Conservation (phyloP, 2,888 invertebrate genomes). For the Tortrix viridana region DNA sequence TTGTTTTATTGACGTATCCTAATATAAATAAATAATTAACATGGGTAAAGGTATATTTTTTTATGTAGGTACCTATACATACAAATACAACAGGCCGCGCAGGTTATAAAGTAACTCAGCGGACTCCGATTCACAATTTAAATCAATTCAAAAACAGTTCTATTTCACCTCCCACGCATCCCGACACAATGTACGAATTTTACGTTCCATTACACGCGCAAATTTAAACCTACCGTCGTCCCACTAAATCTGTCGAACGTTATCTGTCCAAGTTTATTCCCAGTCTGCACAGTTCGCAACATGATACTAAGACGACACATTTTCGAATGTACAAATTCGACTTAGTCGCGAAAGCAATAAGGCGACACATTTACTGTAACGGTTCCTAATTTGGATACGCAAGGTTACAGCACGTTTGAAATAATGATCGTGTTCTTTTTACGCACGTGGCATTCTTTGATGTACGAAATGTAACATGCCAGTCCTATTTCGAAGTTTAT, state of each 20-base stretch:
- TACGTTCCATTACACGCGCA: slow-evolving; percentile 24
- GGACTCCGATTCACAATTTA: neutral
- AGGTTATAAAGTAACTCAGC: too few relatives aligned
- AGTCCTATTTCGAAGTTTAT: slow-evolving; percentile 35
- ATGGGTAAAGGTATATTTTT: neutral
- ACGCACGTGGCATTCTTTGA: slow-evolving; percentile 34
- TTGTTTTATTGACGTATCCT: too few relatives aligned
- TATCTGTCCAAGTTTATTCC: slow-evolving; percentile 27
- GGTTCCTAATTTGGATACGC: slow-evolving; percentile 9
- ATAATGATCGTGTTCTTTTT: slow-evolving; percentile 26
- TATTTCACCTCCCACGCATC: slow-evolving; percentile 10
- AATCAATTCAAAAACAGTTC: slow-evolving; percentile 4
- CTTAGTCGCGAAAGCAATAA: too few relatives aligned
- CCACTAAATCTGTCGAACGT: slow-evolving; percentile 20
- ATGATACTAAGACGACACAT: slow-evolving; percentile 8
- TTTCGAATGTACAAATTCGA: slow-evolving; percentile 6
- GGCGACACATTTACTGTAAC: neutral
- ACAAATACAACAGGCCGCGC: too few relatives aligned
- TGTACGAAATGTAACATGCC: slow-evolving; percentile 31
- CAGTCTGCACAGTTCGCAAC: slow-evolving; percentile 4
- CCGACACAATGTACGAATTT: slow-evolving; percentile 27
- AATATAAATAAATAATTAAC: too few relatives aligned
- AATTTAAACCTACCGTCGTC: slow-evolving; percentile 28
- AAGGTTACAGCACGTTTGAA: slow-evolving; percentile 14
- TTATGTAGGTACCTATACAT: too few relatives aligned